Evolutionary conservation across 2,797 vertebrate genomes (phyloP).

Genomic region (Heteromormyrus szaboi): DNA sequence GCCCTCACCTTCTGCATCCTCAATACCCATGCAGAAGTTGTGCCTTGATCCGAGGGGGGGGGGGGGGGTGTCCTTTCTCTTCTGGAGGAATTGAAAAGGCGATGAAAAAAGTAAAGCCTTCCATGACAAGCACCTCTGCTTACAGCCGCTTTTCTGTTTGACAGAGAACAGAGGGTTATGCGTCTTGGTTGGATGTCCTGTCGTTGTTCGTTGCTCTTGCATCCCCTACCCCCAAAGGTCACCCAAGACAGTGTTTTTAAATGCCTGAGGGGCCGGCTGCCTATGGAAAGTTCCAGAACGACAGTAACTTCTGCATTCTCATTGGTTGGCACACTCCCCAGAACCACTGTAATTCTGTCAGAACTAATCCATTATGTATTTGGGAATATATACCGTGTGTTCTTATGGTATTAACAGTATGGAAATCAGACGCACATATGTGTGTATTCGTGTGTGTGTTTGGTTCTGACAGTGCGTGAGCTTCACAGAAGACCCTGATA

Average conservation of each 20-base stretch:
- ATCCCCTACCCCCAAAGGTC: neutral
- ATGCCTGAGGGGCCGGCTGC: neutral
- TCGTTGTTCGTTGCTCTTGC: neutral
- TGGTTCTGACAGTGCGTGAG: constrained; percentile 59
- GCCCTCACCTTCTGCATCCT: constrained; percentile 28
- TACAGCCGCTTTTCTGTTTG: neutral
- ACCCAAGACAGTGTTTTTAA: neutral
- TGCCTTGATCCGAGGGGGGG: neutral
- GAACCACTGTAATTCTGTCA: constrained; percentile 25
- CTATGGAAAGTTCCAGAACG: neutral
- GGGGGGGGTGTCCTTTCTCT: neutral
- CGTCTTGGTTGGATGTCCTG: neutral
- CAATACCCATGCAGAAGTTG: constrained; percentile 8
- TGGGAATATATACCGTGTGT: constrained; percentile 12
- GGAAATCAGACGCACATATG: constrained; percentile 38
- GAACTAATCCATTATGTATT: constrained; percentile 29
- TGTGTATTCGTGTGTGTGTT: constrained; percentile 60
- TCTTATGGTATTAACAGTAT: constrained; percentile 24
- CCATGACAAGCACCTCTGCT: neutral
- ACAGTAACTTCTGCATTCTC: constrained; percentile 13
- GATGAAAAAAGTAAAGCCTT: neutral
- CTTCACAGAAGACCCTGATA: constrained; percentile 53
- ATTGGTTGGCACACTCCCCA: constrained; percentile 19
- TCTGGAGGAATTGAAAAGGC: neutral
- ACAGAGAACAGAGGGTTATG: neutral